Evolutionary conservation across 92 coral and sea anemone genomes (phyloP), one percentile per base, ranked within the genome.

Genomic region (Palythoa grandis): DNA sequence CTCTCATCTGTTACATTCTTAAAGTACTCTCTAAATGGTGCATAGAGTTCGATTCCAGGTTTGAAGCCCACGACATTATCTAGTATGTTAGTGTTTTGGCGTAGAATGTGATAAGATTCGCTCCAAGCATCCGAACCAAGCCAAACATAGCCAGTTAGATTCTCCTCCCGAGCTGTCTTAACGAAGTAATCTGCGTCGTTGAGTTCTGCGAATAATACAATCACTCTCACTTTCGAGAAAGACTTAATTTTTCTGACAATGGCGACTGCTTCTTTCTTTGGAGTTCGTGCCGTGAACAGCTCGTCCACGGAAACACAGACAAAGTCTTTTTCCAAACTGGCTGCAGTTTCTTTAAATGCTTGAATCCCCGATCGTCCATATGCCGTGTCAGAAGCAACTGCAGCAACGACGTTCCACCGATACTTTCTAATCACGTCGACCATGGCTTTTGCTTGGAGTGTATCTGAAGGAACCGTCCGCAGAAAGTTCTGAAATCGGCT

Each of bases 381-480:
- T 61, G 91, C 95, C 10, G 95, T 93, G 63, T 93, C 95, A 1
- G 95, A 93, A 63, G 95, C 95, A 53, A 93, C 78, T 2, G 93
- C 84, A 8, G 92, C 82, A 14, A 91, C 95, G 25, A 91, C 88
- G 57, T 86, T 91, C 95, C 95, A 93, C 53, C 82, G 86, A 53
- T 91, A 93, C 22, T 65, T 69, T 13, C 76, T 87, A 22, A 93
- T 93, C 20, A 88, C 80, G 8, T 82, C 95, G 5, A 80, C 91
- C 87, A 93, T 82, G 0, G 92, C 95, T 83, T 93, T 90, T 10
- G 92, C 95, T 77, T 93, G 95, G 13, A 89, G 87, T 11, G 77
- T 91, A 82, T 95, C 98, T 14, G 98, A 89, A 11, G 98, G 96
- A 37, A 95, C 92, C 9, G 98, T 95, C 52, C 98, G 86, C 29